Evolutionary conservation across 2,888 invertebrate genomes (phyloP).

Genomic region (Troides helena): DNA sequence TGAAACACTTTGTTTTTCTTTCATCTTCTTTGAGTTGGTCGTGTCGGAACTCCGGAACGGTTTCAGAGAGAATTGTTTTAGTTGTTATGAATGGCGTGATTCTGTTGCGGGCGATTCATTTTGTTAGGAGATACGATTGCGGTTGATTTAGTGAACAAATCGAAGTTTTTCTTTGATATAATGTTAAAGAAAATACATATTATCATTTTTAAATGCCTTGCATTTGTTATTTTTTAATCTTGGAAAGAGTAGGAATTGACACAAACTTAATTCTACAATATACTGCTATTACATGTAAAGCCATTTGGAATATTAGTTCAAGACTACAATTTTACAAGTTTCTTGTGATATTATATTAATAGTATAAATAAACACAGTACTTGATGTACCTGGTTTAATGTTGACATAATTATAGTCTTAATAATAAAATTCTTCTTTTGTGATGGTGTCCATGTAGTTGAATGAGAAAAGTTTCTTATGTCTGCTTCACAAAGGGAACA

Average conservation of each 20-base stretch:
- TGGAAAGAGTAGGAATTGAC: too few relatives aligned
- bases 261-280: too few relatives aligned
- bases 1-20: slow-evolving; percentile 76
- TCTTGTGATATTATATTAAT: not conserved
- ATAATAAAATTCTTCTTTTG: too few relatives aligned
- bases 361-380: too few relatives aligned
- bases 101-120: not conserved
- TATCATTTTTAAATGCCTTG: too few relatives aligned
- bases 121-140: slow-evolving; percentile 3
- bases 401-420: too few relatives aligned
- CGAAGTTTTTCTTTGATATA: not conserved
- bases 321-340: not conserved
- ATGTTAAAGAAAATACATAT: not conserved
- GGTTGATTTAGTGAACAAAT: not conserved
- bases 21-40: slow-evolving; percentile 58
- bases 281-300: too few relatives aligned
- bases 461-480: too few relatives aligned
- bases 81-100: slow-evolving; percentile 9
- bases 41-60: slow-evolving; percentile 47
- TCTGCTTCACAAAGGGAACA: too few relatives aligned
- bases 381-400: too few relatives aligned
- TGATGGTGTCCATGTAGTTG: too few relatives aligned
- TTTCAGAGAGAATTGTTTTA: slow-evolving; percentile 41
- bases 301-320: not conserved
- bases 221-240: too few relatives aligned